Conservation (phyloP, 2,113 vertebrate genomes). For the Nibea albiflora region DNA sequence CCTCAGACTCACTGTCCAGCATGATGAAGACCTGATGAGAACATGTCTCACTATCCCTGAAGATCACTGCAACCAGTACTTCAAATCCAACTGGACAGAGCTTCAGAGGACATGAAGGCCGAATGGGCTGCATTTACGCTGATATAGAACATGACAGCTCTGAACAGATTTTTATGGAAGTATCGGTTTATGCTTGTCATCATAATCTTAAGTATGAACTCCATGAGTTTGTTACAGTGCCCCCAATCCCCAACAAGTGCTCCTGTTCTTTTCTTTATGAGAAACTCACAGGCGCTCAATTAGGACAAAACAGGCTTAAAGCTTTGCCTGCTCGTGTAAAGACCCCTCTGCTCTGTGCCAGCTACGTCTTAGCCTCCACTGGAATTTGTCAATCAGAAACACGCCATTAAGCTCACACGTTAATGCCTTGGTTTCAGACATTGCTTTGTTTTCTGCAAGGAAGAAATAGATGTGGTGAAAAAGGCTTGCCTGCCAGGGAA, state of each 20-base stretch:
- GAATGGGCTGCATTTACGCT: not conserved
- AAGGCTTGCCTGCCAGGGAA: not conserved
- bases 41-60: not conserved
- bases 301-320: conserved; percentile 26
- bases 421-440: not conserved
- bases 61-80: not conserved
- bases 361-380: conserved; percentile 38
- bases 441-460: conserved; percentile 42
- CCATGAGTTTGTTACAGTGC: not conserved
- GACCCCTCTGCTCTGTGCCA: conserved; percentile 40
- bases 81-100: too few relatives aligned
- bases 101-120: not conserved
- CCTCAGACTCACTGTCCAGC: not conserved
- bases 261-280: not conserved
- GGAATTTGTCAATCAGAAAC: conserved; percentile 24
- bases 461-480: not conserved
- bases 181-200: not conserved
- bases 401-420: conserved; percentile 18
- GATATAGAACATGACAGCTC: too few relatives aligned
- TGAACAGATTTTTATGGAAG: not conserved
- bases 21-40: not conserved
- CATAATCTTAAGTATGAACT: too few relatives aligned
- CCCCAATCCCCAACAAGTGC: not conserved
- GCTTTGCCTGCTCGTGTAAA: conserved; percentile 5
- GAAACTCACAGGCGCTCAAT: not conserved